These are phyloP conservation scores for Epinephelus lanceolatus DNA, from an alignment of 2,113 vertebrate species.

Conservation along the genomic window DNA sequence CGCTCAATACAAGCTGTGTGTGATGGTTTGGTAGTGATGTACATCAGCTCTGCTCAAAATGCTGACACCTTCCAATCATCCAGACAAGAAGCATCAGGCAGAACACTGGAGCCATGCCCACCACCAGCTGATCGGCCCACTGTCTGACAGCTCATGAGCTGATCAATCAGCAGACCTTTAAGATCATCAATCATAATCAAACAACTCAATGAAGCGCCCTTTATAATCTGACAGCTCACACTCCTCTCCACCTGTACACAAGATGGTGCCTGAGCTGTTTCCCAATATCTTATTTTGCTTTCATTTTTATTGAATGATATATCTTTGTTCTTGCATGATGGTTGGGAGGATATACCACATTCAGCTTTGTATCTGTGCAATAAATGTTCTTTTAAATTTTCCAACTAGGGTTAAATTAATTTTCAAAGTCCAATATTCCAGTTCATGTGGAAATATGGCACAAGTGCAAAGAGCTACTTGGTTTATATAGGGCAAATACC, in stretches of 20 bases:
- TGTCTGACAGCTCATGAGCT: constrained; percentile 23
- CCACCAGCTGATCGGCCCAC: background rate
- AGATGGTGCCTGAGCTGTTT: background rate
- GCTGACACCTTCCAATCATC: background rate
- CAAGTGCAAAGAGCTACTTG: background rate
- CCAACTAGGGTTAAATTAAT: too few relatives aligned
- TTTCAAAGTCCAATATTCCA: background rate
- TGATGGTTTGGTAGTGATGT: background rate
- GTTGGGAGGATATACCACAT: background rate
- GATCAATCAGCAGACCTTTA: constrained; percentile 37
- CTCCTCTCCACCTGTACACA: constrained; percentile 7
- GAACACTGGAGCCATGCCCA: background rate
- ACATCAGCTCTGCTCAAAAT: background rate
- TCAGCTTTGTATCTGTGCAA: background rate
- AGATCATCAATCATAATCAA: constrained; percentile 36
- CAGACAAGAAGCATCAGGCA: background rate
- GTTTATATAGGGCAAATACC: background rate
- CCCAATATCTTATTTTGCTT: background rate
- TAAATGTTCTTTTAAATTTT: background rate
- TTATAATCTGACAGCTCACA: constrained; percentile 24
- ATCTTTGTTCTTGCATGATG: background rate
- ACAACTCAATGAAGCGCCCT: constrained; percentile 22
- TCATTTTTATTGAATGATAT: background rate
- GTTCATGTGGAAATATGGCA: background rate
- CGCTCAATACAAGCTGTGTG: background rate